Evolutionary conservation across 2,888 invertebrate genomes (phyloP).

Genomic region (Eupithecia subfuscata): DNA sequence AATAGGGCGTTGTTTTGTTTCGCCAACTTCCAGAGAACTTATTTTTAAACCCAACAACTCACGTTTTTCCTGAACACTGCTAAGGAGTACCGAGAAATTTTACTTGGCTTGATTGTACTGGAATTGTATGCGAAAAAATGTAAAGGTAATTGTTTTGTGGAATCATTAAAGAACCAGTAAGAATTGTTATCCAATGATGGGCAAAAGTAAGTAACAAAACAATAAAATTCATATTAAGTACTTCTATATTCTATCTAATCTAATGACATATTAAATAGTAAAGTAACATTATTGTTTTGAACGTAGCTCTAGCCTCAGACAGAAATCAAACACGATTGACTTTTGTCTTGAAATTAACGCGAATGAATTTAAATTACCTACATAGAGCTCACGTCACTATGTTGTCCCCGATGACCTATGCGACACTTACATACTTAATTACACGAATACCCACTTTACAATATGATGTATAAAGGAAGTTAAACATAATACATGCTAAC

Average conservation of each 20-base stretch:
- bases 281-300: not conserved
- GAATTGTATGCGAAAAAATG: conserved; percentile 38
- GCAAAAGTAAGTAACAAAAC: not conserved
- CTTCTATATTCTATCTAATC: no score
- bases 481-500: conserved; percentile 12
- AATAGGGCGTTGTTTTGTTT: conserved; percentile 49
- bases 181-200: conserved; percentile 11
- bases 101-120: conserved; percentile 44
- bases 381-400: conserved; percentile 57
- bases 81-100: conserved; percentile 49
- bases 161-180: conserved; percentile 36
- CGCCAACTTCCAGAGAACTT: conserved; percentile 48
- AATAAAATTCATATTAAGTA: no score
- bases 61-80: conserved; percentile 49
- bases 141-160: conserved; percentile 33
- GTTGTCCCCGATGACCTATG: conserved; percentile 70
- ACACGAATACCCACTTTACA: conserved; percentile 20
- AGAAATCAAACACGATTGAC: not conserved
- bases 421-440: conserved; percentile 73
- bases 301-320: not conserved
- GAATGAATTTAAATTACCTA: conserved; percentile 6
- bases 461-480: conserved; percentile 28
- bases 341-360: not conserved
- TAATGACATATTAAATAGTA: not conserved
- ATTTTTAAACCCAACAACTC: conserved; percentile 48